Conservation (phyloP, 2,888 invertebrate genomes). For the Diaphora mendica region DNA sequence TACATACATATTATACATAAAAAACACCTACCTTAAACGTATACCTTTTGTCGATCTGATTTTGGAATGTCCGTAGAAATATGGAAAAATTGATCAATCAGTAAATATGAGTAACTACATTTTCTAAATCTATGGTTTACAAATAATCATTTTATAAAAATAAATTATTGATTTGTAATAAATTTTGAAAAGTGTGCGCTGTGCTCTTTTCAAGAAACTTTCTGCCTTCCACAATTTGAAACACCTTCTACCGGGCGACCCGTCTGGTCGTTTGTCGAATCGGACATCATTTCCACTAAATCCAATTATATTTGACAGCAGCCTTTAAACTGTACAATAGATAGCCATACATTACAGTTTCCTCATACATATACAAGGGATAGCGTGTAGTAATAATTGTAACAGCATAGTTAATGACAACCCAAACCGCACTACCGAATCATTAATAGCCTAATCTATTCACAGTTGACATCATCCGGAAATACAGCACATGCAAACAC, state of each 20-base stretch:
- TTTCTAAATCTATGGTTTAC: background rate
- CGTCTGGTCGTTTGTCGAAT: background rate
- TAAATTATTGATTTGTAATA: too few species aligned
- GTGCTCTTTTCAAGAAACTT: too few species aligned
- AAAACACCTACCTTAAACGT: too few species aligned
- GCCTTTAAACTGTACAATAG: background rate
- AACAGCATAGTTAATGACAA: slow-evolving; percentile 16
- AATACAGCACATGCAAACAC: background rate
- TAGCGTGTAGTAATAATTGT: slow-evolving; percentile 12
- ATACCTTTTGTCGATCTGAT: too few species aligned
- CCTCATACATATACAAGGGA: background rate
- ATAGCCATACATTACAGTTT: background rate
- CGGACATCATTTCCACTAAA: background rate
- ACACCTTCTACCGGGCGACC: background rate
- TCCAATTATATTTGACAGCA: background rate
- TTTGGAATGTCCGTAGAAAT: background rate
- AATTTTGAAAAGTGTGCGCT: too few species aligned
- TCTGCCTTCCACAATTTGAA: background rate
- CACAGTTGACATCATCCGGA: slow-evolving; percentile 14
- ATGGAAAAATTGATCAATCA: background rate
- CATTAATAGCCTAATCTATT: slow-evolving; percentile 20
- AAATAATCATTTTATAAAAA: too few species aligned
- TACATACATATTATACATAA: too few species aligned
- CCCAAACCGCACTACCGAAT: slow-evolving; percentile 4
- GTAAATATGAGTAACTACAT: too few species aligned